Conservation (phyloP, 2,797 vertebrate genomes). For the Australoheros facetus region DNA sequence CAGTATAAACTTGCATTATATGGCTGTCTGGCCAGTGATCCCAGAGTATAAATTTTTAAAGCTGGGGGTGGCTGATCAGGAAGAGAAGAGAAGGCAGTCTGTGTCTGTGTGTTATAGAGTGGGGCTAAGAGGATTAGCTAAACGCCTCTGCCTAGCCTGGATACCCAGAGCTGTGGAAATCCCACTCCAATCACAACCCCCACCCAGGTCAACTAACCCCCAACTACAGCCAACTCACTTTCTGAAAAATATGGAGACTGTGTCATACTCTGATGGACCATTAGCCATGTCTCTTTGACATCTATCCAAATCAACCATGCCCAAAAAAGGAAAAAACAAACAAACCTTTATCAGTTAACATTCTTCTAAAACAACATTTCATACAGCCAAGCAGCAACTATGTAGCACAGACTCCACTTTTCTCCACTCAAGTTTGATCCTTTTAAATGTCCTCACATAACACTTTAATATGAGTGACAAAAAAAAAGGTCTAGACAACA, state of each 20-base stretch:
- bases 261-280: conserved; percentile 36
- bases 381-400: conserved; percentile 36
- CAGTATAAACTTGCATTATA: conserved; percentile 23
- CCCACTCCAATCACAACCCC: conserved; percentile 68
- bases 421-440: not conserved
- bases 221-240: conserved; percentile 19
- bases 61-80: conserved; percentile 61
- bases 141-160: conserved; percentile 78
- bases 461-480: conserved; percentile 2
- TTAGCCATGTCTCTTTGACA: conserved; percentile 45
- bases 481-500: conserved; percentile 32
- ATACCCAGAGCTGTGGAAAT: conserved; percentile 77
- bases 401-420: conserved; percentile 24
- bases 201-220: conserved; percentile 25
- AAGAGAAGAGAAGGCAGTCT: conserved; percentile 65
- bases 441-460: conserved; percentile 7
- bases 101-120: conserved; percentile 78
- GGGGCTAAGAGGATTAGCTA: conserved; percentile 83
- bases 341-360: not conserved
- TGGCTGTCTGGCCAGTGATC: conserved; percentile 38
- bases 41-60: conserved; percentile 61
- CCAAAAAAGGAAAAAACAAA: conserved; percentile 39
- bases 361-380: conserved; percentile 5
- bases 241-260: conserved; percentile 43
- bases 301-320: conserved; percentile 28